Base-by-base conservation (phyloP, 2,113 vertebrate genomes). In the Mustelus asterias region DNA sequence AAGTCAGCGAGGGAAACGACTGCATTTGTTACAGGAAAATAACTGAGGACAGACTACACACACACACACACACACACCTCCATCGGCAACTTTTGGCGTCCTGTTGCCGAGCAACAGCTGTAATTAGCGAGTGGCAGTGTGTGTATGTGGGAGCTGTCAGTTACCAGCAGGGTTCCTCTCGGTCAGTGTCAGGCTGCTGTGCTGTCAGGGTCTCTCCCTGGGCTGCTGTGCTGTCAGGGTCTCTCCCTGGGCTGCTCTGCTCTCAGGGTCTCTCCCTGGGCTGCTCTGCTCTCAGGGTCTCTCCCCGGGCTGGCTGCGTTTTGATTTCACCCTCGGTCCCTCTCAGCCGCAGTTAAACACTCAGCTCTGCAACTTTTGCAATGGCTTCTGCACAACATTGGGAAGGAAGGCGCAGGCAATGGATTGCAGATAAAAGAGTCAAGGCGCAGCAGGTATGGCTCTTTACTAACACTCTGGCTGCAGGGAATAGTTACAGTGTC, bases 361-460 rank as follows among this genome's bases (percentile, higher is more conserved):
- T 26, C 11, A n/a, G 88, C 44, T 58, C 20, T 10, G 44, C 54
- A 26, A 88, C 41, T 89, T n/a, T 33, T n/a, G 29, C 0, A 65
- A 93, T 93, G 89, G 63, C 89, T 37, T 97, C 97, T 7, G 97
- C 97, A 0, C 97, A 97, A 96, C 97, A 98, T 95, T 98, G 97
- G 97, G 97, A 98, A 96, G 98, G 97, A n/a, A 96, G 97, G 6
- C 96, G 97, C 37, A 96, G 96, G 85, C 98, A 97, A 96, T 95
- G 89, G 13, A 85, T 95, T 88, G 48, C 97, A 96, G 97, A 98
- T n/a, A 96, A 96, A 76, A 97, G 97, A 96, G 72, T 37, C 63
- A 96, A 96, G 67, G 2, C 24, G 14, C 24, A 96, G 11, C 93
- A 97, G 96, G 96, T 96, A 96, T 1, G 92, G 18, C 80, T 7